A percentile compares a stretch with the other conserved stretches of the same genome.
These are phyloP conservation scores for Aporrectodea caliginosa DNA, from an alignment of 1,140 invertebrate genomes.

Conservation along the genomic window DNA sequence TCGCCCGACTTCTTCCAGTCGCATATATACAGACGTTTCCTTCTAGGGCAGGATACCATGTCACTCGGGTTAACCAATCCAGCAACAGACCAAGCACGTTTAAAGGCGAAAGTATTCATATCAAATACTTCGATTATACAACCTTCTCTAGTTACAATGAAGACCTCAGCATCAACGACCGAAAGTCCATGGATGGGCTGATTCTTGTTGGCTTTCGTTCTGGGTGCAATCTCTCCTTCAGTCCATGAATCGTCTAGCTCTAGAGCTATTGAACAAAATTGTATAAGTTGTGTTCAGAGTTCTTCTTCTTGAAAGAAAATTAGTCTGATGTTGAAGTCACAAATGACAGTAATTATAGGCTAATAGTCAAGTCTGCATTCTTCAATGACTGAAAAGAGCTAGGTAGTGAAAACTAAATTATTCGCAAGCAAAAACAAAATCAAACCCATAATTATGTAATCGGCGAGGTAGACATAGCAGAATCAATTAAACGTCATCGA, in stretches of 20 bases:
- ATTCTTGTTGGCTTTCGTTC: not conserved
- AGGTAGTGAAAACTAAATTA: too few species aligned
- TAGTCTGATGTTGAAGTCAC: too few species aligned
- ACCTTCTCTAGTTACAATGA: not conserved
- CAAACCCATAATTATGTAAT: too few species aligned
- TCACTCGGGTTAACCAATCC: not conserved
- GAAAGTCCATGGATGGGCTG: not conserved
- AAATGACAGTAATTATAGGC: not conserved
- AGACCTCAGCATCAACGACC: not conserved
- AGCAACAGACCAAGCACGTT: not conserved
- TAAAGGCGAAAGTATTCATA: not conserved
- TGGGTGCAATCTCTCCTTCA: not conserved
- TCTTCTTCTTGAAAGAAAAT: too few species aligned
- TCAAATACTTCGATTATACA: not conserved
- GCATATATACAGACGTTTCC: not conserved
- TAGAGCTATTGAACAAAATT: not conserved
- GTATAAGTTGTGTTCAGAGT: not conserved
- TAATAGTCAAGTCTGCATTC: not conserved
- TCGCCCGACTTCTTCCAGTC: not conserved
- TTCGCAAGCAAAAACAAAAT: too few species aligned
- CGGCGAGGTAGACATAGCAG: too few species aligned
- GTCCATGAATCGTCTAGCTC: too few species aligned
- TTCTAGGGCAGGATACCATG: not conserved
- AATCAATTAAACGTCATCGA: too few species aligned
- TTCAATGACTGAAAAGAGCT: not conserved